phyloP scores from a whole-genome alignment of 2,113 vertebrate species.

The Clupea harengus region DNA sequence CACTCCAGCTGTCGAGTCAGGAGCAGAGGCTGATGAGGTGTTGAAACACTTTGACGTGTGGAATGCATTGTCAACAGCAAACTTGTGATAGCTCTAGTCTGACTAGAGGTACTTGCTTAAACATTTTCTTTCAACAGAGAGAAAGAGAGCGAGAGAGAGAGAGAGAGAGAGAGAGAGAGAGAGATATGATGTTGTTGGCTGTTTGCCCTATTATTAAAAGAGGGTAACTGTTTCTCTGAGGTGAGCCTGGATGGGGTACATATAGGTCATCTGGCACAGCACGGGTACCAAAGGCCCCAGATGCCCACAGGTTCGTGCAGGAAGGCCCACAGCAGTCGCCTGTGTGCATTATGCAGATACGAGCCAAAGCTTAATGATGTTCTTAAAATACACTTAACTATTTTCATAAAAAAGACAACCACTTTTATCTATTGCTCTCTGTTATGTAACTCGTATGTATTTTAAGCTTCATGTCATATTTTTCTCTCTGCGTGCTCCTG shows the following conservation, averaged over 20 bases:
- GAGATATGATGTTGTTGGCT: constrained; percentile 23
- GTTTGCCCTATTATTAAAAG: constrained; percentile 21
- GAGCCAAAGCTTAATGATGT: background rate
- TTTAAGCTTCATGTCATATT: background rate
- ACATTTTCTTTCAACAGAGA: background rate
- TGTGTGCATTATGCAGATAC: background rate
- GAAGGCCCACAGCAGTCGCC: background rate
- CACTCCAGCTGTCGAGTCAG: background rate
- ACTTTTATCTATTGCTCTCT: background rate
- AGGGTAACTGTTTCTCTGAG: constrained; percentile 19
- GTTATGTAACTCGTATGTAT: background rate
- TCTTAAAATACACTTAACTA: background rate
- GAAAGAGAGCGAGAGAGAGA: background rate
- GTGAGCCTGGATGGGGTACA: background rate
- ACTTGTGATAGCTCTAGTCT: too few species aligned
- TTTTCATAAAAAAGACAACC: background rate
- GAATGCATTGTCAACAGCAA: too few species aligned
- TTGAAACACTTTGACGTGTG: too few species aligned
- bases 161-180: background rate
- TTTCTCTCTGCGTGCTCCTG: background rate
- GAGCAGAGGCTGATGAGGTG: background rate
- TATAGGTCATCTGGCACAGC: constrained; percentile 26
- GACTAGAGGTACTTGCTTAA: too few species aligned
- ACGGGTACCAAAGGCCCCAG: constrained; percentile 16
- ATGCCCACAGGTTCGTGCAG: constrained; percentile 25